A percentile compares a stretch with the other conserved stretches of the same genome.
phyloP scores from a whole-genome alignment of 2,797 vertebrate genomes.

The Notamacropus eugenii region DNA sequence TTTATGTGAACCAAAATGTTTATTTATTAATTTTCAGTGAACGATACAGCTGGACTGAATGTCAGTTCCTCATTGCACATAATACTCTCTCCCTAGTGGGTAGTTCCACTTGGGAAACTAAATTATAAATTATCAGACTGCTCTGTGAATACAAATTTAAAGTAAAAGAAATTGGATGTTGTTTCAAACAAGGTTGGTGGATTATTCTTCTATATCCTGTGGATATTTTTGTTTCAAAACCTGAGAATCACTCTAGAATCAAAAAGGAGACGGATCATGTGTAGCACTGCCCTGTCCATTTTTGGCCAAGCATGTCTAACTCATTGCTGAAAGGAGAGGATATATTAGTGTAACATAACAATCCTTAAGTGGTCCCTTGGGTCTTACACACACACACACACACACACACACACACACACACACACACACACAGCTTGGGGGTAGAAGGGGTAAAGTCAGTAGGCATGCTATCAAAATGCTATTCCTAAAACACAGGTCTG shows the following conservation, averaged over 20 bases:
- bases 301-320: not conserved
- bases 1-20: not conserved
- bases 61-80: not conserved
- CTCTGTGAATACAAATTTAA: not conserved
- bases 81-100: not conserved
- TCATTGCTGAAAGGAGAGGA: too few species aligned
- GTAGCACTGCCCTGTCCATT: not conserved
- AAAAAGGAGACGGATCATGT: not conserved
- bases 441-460: too few species aligned
- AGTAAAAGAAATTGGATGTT: not conserved
- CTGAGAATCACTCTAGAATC: not conserved
- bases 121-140: not conserved
- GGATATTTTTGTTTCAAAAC: not conserved
- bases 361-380: not conserved
- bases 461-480: too few species aligned
- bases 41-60: not conserved
- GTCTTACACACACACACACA: not conserved
- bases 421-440: not conserved
- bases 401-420: not conserved
- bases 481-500: not conserved
- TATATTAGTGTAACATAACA: too few species aligned
- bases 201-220: not conserved
- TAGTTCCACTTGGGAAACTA: not conserved
- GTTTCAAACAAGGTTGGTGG: not conserved
- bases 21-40: not conserved